phyloP scores from a whole-genome alignment of 2,113 vertebrate species.

The Tragelaphus scriptus region DNA sequence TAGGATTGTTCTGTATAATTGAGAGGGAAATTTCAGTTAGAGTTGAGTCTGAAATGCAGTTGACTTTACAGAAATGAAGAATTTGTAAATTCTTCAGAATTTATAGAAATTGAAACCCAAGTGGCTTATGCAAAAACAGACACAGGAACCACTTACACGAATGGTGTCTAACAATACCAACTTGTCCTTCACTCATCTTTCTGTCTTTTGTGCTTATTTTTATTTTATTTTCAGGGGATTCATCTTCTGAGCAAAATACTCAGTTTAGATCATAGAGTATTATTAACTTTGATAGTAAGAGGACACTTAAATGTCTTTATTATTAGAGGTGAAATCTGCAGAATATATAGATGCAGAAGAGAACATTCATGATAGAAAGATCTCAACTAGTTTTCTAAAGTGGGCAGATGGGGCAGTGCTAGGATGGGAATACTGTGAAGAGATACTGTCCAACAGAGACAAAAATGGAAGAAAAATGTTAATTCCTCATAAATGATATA shows the following conservation, averaged over 20 bases:
- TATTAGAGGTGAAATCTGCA: background rate
- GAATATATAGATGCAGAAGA: background rate
- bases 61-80: background rate
- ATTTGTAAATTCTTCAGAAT: background rate
- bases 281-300: background rate
- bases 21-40: background rate
- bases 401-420: background rate
- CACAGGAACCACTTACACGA: background rate
- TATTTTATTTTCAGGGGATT: background rate
- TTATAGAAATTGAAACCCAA: background rate
- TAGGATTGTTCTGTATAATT: background rate
- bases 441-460: background rate
- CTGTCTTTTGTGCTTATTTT: background rate
- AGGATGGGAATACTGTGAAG: background rate
- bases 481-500: background rate
- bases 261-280: conserved; percentile 1
- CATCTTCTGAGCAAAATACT: background rate
- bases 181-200: background rate
- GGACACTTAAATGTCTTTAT: background rate
- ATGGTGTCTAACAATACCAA: background rate
- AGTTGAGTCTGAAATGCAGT: background rate
- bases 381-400: background rate
- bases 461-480: conserved; percentile 11
- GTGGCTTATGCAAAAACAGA: background rate
- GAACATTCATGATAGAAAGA: background rate